Evolutionary conservation across 2,113 vertebrate genomes (phyloP).

Genomic region (Rhadina sibilatrix): DNA sequence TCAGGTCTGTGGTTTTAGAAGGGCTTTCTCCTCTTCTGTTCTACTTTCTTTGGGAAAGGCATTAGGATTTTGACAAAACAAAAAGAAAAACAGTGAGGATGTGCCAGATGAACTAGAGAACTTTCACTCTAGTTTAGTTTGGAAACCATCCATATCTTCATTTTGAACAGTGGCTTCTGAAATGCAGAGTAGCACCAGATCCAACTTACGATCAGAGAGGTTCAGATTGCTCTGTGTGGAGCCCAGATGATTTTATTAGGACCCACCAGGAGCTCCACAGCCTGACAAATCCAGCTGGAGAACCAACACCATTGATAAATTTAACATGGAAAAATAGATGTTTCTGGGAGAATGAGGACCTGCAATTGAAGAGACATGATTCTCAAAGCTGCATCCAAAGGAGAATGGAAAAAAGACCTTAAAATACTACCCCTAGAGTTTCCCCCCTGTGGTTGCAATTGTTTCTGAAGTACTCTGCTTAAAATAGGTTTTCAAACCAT

Average conservation of each 20-base stretch:
- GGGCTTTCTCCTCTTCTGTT: neutral
- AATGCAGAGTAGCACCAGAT: neutral
- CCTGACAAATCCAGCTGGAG: neutral
- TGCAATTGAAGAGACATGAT: neutral
- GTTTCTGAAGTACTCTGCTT: conserved; percentile 16
- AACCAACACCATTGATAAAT: neutral
- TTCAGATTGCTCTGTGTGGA: neutral
- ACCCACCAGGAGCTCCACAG: neutral
- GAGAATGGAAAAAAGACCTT: neutral
- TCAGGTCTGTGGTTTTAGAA: neutral
- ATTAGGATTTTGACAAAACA: neutral
- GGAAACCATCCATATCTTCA: neutral
- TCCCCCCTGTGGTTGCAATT: neutral
- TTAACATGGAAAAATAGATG: neutral
- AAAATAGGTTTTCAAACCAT: conserved; percentile 52
- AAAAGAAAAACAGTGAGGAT: neutral
- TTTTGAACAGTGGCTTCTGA: neutral
- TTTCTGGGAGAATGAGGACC: neutral
- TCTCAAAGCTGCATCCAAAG: neutral
- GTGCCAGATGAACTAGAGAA: neutral
- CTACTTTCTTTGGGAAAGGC: neutral
- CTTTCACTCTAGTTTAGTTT: neutral
- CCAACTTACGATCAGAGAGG: neutral
- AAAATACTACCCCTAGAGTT: conserved; percentile 5
- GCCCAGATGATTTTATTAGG: neutral